Percentiles rank a stretch among this genome's conserved stretches.
phyloP scores from a whole-genome alignment of 2,888 invertebrate species.

The Ecliptopera silaceata region DNA sequence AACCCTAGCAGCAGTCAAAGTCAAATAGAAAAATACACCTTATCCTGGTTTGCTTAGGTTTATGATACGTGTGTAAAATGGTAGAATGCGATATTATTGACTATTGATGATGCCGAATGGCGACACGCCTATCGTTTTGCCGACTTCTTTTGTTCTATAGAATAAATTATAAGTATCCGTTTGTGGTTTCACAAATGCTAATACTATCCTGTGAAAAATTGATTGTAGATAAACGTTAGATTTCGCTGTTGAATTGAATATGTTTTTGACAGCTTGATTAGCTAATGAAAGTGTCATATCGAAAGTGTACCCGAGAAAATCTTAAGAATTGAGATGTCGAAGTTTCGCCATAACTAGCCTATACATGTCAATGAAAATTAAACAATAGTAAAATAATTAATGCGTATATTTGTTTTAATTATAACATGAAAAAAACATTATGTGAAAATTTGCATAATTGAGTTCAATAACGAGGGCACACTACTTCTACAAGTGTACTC shows the following conservation, averaged over 20 bases:
- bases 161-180: constrained; percentile 26
- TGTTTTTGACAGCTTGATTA: not conserved
- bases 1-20: constrained; percentile 63
- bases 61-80: constrained; percentile 74
- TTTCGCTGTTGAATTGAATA: constrained; percentile 1
- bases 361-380: constrained; percentile 40
- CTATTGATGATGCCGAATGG: constrained; percentile 66
- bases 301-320: not conserved
- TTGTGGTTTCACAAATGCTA: constrained; percentile 37
- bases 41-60: constrained; percentile 78
- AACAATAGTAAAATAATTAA: constrained; percentile 57
- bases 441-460: constrained; percentile 77
- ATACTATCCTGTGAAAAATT: constrained; percentile 31
- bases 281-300: constrained; percentile 1
- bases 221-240: constrained; percentile 3
- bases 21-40: constrained; percentile 66
- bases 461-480: constrained; percentile 55
- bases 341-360: not conserved
- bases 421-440: constrained; percentile 76
- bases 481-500: constrained; percentile 58
- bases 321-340: too few relatives aligned
- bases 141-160: constrained; percentile 39
- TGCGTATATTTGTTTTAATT: constrained; percentile 78
- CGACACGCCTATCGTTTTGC: constrained; percentile 45
- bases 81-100: constrained; percentile 69